A percentile compares a stretch with the other conserved stretches of the same genome.
Evolutionary conservation across 2,888 invertebrate species (phyloP).

Genomic region (Pteria penguin): DNA sequence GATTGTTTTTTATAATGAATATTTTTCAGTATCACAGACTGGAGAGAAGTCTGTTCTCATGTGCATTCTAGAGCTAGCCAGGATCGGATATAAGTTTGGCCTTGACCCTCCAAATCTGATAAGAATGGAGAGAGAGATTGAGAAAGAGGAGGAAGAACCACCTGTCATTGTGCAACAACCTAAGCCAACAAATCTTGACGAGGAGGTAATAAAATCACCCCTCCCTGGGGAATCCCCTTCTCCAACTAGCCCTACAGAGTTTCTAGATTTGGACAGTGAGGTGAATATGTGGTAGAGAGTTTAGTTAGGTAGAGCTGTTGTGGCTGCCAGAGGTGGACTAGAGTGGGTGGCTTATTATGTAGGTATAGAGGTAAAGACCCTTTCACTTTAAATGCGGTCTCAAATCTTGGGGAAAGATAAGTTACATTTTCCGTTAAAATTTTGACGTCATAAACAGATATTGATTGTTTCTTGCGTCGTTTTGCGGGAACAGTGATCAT

Average conservation of each 20-base stretch:
- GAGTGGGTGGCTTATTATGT: no score
- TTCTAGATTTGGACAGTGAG: constrained; percentile 15
- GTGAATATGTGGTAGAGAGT: no score
- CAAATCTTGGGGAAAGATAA: no score
- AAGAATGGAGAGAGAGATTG: constrained; percentile 91
- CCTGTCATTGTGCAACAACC: constrained; percentile 36
- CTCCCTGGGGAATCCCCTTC: neutral
- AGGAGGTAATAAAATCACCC: constrained; percentile 48
- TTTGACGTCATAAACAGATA: no score
- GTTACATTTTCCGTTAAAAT: no score
- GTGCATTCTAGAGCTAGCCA: constrained; percentile 91
- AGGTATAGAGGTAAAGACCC: no score
- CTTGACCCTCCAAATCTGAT: constrained; percentile 91
- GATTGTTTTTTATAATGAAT: neutral
- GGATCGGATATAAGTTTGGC: constrained; percentile 87
- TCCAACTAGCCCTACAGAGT: neutral
- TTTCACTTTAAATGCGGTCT: no score
- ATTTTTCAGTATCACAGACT: constrained; percentile 86
- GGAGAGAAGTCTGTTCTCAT: constrained; percentile 91
- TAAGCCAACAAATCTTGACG: constrained; percentile 52
- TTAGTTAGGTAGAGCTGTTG: constrained; percentile 6
- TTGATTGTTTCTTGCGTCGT: no score
- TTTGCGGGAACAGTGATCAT: no score
- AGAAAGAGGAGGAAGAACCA: constrained; percentile 84
- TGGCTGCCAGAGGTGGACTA: no score